Evolutionary conservation across 1,140 invertebrate species (phyloP).

Genomic region (Lordiphosa clarofinis): DNA sequence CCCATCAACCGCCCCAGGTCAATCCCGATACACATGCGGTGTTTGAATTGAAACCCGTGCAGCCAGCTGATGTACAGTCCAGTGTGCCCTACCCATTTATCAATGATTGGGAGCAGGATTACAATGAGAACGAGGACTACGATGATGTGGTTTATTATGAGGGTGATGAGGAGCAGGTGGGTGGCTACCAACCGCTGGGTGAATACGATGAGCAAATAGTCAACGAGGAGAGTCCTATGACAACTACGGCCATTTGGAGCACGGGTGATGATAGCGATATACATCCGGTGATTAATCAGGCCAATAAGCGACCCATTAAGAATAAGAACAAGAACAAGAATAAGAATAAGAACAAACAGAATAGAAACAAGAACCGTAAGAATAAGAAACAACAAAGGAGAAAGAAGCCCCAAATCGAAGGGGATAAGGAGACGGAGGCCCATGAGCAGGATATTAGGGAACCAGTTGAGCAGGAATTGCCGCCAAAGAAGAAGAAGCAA

Average conservation of each 20-base stretch:
- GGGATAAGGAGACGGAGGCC: background rate
- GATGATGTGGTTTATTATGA: conserved; percentile 14
- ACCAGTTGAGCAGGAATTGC: conserved; percentile 16
- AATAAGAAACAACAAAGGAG: conserved; percentile 13
- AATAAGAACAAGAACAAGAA: conserved; percentile 25
- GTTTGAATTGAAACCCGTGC: conserved; percentile 66
- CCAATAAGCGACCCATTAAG: conserved; percentile 29
- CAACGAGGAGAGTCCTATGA: conserved; percentile 24
- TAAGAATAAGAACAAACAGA: conserved; percentile 27
- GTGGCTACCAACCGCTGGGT: conserved; percentile 24
- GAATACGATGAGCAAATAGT: conserved; percentile 46
- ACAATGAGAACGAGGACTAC: background rate
- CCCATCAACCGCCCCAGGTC: conserved; percentile 64
- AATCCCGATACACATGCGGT: conserved; percentile 72
- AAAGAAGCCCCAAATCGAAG: conserved; percentile 2
- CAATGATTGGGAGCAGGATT: conserved; percentile 11
- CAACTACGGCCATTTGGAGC: conserved; percentile 54
- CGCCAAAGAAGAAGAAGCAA: conserved; percentile 20
- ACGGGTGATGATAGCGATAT: conserved; percentile 48
- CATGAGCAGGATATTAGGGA: background rate
- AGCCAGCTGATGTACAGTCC: conserved; percentile 7
- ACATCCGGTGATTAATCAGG: conserved; percentile 30
- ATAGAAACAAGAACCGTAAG: conserved; percentile 12
- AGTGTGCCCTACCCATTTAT: conserved; percentile 29
- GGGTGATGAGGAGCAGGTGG: conserved; percentile 23